Base-by-base conservation (phyloP, 35 echinoderm and acorn worm genomes). In the Ptychodera flava region DNA sequence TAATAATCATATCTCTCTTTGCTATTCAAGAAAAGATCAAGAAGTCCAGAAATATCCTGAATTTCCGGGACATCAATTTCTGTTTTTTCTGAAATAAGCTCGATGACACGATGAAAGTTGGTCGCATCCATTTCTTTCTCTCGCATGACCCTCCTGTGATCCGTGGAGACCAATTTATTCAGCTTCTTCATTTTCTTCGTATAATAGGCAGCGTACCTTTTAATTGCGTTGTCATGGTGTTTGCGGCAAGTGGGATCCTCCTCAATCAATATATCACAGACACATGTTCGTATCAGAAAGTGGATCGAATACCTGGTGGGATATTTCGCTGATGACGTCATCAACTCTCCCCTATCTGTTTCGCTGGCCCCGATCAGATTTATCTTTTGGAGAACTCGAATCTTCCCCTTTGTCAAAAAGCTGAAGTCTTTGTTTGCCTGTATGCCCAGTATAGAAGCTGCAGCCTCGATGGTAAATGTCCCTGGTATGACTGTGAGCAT, bases 401-500 rank as follows among this genome's bases (percentile, higher is more conserved):
- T 6, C 22, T 64, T 64, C 6, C 22, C 22, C 22, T 64, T 64
- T 12, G 45, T 22, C 22, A 12, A 12, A 22, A 64, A 64, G 45
- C 22, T 64, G 22, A 64, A 64, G 22, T 83, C 76, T n/a, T 90
- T 31, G 15, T 82, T 77, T 31, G 30, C 75, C 15, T 76, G 37
- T 36, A 85, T 90, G 33, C 87, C 90, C 34, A 99, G 88, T 77
- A 99, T 94, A 37, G 84, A 90, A 30, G 85, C 81, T 16, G 95
- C 95, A 29, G 93, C 95, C 77, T 94, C 86, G 31, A 94, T 32
- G 30, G 90, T 89, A 37, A 99, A 99, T n/a, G 95, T 81, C 16
- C 95, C 95, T 14, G 95, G 95, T 29, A 99, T 92, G 33, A 94
- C 89, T 0, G 95, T 35, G 35, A 99, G 75, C 38, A 86, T 88